Conservation (phyloP, 1,140 invertebrate species). For the Dreissena rostriformis region DNA sequence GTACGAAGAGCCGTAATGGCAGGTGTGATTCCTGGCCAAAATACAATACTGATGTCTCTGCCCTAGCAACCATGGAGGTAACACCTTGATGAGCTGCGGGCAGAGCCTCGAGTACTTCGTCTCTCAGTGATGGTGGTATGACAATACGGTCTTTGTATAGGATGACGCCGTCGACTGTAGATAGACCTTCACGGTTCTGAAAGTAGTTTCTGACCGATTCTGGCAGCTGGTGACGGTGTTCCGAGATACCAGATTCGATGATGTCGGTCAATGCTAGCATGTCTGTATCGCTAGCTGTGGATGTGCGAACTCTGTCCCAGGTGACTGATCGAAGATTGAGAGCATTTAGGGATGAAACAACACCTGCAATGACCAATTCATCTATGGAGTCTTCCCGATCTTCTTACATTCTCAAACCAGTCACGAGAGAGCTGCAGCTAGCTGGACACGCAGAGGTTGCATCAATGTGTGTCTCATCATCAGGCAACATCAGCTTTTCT, state of each 20-base stretch:
- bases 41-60: slow-evolving; percentile 51
- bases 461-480: slow-evolving; percentile 17
- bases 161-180: slow-evolving; percentile 52
- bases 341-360: background rate
- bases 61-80: slow-evolving; percentile 56
- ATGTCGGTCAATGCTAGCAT: slow-evolving; percentile 14
- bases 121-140: slow-evolving; percentile 31
- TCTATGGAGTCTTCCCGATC: background rate
- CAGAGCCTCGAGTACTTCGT: slow-evolving; percentile 13
- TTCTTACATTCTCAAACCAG: background rate
- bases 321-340: slow-evolving; percentile 29
- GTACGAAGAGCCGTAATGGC: slow-evolving; percentile 46
- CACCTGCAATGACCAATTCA: background rate
- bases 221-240: slow-evolving; percentile 29
- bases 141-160: slow-evolving; percentile 54
- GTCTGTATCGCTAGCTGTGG: slow-evolving; percentile 55
- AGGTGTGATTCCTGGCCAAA: slow-evolving; percentile 60
- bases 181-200: slow-evolving; percentile 52
- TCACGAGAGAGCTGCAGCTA: background rate
- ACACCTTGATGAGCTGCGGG: slow-evolving; percentile 64
- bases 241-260: slow-evolving; percentile 49
- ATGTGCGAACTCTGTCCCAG: slow-evolving; percentile 48
- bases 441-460: background rate
- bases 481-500: slow-evolving; percentile 24
- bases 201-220: slow-evolving; percentile 43